A percentile compares a stretch with the other conserved stretches of the same genome.
Conservation (phyloP, 2,888 invertebrate genomes). For the Antheraea assamensis region DNA sequence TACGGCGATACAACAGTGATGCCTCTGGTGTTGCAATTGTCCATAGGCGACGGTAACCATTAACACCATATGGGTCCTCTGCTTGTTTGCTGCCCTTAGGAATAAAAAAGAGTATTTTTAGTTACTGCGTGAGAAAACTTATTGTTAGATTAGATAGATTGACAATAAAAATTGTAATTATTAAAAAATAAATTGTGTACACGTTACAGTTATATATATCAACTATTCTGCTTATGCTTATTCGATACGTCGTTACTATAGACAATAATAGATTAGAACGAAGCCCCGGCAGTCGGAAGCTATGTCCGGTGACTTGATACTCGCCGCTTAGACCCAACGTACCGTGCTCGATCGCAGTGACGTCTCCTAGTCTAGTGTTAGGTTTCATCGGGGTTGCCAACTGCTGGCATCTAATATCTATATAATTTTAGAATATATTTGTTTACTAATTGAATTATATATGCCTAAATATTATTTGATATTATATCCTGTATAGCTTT, state of each 20-base stretch:
- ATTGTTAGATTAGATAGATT: too few relatives aligned
- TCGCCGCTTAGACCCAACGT: constrained; percentile 30
- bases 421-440: neutral
- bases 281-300: constrained; percentile 66
- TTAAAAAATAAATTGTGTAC: neutral
- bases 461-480: neutral
- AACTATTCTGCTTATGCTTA: neutral
- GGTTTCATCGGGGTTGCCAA: constrained; percentile 21
- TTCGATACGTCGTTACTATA: neutral
- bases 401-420: neutral
- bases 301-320: constrained; percentile 68
- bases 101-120: too few relatives aligned
- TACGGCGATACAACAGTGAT: too few relatives aligned
- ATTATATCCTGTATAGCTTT: neutral
- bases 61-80: too few relatives aligned
- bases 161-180: too few relatives aligned
- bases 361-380: constrained; percentile 23
- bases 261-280: constrained; percentile 59
- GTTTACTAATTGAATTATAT: too few relatives aligned
- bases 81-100: too few relatives aligned
- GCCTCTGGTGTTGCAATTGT: too few relatives aligned
- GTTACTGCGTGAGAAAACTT: too few relatives aligned
- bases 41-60: too few relatives aligned
- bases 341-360: constrained; percentile 24
- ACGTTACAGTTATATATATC: neutral